These are phyloP conservation scores for Amblyopsis hoosieri DNA, from an alignment of 2,797 vertebrate genomes.

Conservation along the genomic window DNA sequence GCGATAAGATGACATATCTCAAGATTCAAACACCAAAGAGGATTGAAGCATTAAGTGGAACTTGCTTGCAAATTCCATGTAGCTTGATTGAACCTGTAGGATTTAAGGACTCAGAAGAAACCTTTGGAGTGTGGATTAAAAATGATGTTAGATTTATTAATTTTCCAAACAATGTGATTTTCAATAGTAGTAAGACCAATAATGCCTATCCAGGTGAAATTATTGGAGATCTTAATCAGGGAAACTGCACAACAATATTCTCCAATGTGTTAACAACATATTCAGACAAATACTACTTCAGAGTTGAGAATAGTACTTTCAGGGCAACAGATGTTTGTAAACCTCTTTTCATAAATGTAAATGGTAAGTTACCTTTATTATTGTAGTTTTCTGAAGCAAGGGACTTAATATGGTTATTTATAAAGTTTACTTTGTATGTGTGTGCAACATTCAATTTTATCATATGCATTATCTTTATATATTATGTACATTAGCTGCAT, in stretches of 20 bases:
- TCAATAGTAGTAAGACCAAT: constrained; percentile 1
- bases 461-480: too few relatives aligned
- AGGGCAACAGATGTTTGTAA: not conserved
- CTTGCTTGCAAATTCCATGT: constrained; percentile 67
- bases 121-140: constrained; percentile 47
- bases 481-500: too few relatives aligned
- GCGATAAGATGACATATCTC: fast-evolving
- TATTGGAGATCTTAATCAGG: constrained; percentile 40
- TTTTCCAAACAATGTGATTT: not conserved
- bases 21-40: constrained; percentile 9
- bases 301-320: not conserved
- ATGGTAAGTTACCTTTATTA: constrained; percentile 39
- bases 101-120: fast-evolving
- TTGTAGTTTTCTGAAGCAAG: not conserved
- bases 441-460: too few relatives aligned
- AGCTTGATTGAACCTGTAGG: fast-evolving
- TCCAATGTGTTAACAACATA: constrained; percentile 24
- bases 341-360: constrained; percentile 34
- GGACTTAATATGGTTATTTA: not conserved
- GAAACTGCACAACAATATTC: constrained; percentile 62
- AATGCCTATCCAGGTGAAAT: constrained; percentile 20
- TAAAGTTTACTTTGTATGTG: not conserved
- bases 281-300: constrained; percentile 48
- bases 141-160: fast-evolving
- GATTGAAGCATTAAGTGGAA: constrained; percentile 50